A percentile compares a stretch with the other conserved stretches of the same genome.
Evolutionary conservation across 2,888 invertebrate genomes (phyloP).

Genomic region (Coenonympha arcania): DNA sequence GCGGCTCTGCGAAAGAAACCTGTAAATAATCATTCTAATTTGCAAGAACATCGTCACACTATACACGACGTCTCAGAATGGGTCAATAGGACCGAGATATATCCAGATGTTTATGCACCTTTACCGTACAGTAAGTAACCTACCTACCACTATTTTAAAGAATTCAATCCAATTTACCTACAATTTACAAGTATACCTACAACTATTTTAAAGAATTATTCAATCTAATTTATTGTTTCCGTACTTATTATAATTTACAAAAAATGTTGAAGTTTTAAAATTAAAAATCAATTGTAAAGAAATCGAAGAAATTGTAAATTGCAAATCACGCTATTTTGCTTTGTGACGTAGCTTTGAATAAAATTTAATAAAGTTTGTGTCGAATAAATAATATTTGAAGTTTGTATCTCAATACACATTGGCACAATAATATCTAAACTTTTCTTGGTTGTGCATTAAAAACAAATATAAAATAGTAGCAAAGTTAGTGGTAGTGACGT

Average conservation of each 20-base stretch:
- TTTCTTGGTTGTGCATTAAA: too few species aligned
- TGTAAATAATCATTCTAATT: conserved; percentile 29
- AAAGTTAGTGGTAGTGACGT: background rate
- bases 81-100: conserved; percentile 69
- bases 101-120: conserved; percentile 83
- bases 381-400: background rate
- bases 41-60: conserved; percentile 53
- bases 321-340: background rate
- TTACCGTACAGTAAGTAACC: conserved; percentile 82
- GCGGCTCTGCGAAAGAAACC: conserved; percentile 40
- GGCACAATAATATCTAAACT: too few species aligned
- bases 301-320: too few species aligned
- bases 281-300: background rate
- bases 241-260: too few species aligned
- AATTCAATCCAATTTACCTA: too few species aligned
- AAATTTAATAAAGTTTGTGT: background rate
- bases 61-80: conserved; percentile 57
- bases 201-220: background rate
- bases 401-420: too few species aligned
- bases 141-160: background rate
- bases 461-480: too few species aligned
- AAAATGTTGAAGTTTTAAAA: too few species aligned
- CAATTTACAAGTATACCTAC: too few species aligned
- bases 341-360: background rate
- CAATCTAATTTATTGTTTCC: background rate